Base-by-base conservation (phyloP, 2,888 invertebrate genomes). In the Eremobia ochroleuca region DNA sequence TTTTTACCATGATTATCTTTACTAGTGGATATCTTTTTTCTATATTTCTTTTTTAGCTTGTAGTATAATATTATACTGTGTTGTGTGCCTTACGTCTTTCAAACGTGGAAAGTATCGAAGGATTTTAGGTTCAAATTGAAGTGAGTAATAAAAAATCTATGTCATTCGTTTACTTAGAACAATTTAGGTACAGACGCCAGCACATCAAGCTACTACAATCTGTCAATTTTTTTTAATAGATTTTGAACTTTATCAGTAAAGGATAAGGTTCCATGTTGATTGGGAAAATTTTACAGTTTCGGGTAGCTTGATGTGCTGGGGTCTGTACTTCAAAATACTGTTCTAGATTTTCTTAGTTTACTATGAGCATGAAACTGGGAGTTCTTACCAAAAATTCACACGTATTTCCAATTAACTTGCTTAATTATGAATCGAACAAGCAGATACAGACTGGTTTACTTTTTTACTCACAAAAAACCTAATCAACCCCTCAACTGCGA, bases 401-500 rank as follows among this genome's bases (percentile, higher is more conserved):
- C 6, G 2, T 9, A 8, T 15, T 18, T 31, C 9, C n/a, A 13
- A 9, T 55, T 21, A 71, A 43, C 4, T n/a, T 43, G 40, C 8
- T 11, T 40, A 28, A 28, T 25, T 13, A 52, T 21, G 2, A 76
- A 68, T 0, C 34, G n/a, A 40, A 46, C 3, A 49, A 31, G 3
- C 49, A 40, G 2, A 25, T 9, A 37, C 25, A 13, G 5, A n/a
- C 4, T 34, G 15, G 4, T 58, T 43, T 1, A 31, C 0, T 21
- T 49, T 28, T 65, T 49, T 25, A 40, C 15, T 31, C 9, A 18
- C 3, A 55, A 55, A n/a, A 83, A 69, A 31, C 18, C 2, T 55
- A 61, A 66, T 58, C 37, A 76, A 71, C 73, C 82, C 72, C 72
- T 73, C 52, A 61, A 68, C 46, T 64, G 40, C 46, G 31, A 67